phyloP scores from a whole-genome alignment of 1,140 invertebrate genomes.

The Hyles euphorbiae region DNA sequence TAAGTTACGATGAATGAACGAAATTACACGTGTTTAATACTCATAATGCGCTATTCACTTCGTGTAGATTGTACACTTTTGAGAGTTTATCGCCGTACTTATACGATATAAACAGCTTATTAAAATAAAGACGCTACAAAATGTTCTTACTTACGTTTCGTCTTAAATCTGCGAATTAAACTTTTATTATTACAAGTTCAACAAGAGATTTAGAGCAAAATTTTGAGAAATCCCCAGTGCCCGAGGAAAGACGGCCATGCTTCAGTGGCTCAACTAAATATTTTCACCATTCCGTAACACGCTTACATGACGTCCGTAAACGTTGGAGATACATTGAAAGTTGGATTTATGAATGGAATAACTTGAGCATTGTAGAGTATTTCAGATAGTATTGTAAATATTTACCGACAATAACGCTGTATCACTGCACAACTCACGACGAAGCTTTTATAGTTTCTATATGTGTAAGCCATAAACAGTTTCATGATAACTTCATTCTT shows the following conservation, averaged over 20 bases:
- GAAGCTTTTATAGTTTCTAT: no score
- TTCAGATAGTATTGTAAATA: no score
- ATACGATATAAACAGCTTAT: not conserved
- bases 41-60: no score
- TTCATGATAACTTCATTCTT: no score
- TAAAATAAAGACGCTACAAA: not conserved
- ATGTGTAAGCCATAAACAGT: no score
- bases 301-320: slow-evolving; percentile 19
- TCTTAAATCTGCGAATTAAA: slow-evolving; percentile 12
- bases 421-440: no score
- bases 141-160: not conserved
- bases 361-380: no score
- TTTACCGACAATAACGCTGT: no score
- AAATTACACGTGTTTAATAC: no score
- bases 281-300: slow-evolving; percentile 15
- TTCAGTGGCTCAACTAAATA: slow-evolving; percentile 11
- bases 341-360: no score
- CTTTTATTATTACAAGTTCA: slow-evolving; percentile 26
- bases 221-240: slow-evolving; percentile 18
- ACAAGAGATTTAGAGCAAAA: slow-evolving; percentile 15
- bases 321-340: slow-evolving; percentile 19
- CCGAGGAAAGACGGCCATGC: slow-evolving; percentile 13
- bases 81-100: not conserved
- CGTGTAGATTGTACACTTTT: no score
- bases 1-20: no score